Evolutionary conservation across 2,888 invertebrate genomes (phyloP).

Genomic region (Thelaira solivaga): DNA sequence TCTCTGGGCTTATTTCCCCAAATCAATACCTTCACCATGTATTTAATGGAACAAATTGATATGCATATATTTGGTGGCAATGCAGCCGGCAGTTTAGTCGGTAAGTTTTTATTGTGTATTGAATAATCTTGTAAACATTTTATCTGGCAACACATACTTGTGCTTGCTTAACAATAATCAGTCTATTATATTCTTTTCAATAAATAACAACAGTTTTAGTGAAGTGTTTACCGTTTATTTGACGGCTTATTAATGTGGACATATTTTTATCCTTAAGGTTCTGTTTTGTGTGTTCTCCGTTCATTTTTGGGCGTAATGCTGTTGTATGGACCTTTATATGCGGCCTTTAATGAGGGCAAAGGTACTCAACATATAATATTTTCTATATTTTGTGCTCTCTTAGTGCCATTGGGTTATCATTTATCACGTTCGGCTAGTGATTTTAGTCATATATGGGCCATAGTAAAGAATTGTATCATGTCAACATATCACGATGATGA

Average conservation of each 20-base stretch:
- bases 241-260: too few species aligned
- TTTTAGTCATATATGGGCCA: slow-evolving; percentile 91
- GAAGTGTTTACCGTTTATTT: too few species aligned
- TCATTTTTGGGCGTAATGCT: slow-evolving; percentile 88
- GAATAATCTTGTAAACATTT: neutral
- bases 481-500: slow-evolving; percentile 86
- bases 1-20: slow-evolving; percentile 97
- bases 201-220: too few species aligned
- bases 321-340: slow-evolving; percentile 92
- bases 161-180: too few species aligned
- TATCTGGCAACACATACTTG: too few species aligned
- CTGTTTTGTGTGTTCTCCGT: slow-evolving; percentile 88
- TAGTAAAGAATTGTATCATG: slow-evolving; percentile 86
- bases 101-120: slow-evolving; percentile 78
- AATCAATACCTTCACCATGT: slow-evolving; percentile 97
- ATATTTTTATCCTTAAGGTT: slow-evolving; percentile 70
- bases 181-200: too few species aligned
- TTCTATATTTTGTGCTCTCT: slow-evolving; percentile 94
- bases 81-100: slow-evolving; percentile 87
- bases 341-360: slow-evolving; percentile 89
- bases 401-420: slow-evolving; percentile 93
- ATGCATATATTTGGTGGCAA: slow-evolving; percentile 94
- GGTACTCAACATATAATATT: slow-evolving; percentile 94
- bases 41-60: slow-evolving; percentile 95
- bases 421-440: slow-evolving; percentile 95